Conservation (phyloP, 1,140 invertebrate genomes). For the Diabrotica undecimpunctata region DNA sequence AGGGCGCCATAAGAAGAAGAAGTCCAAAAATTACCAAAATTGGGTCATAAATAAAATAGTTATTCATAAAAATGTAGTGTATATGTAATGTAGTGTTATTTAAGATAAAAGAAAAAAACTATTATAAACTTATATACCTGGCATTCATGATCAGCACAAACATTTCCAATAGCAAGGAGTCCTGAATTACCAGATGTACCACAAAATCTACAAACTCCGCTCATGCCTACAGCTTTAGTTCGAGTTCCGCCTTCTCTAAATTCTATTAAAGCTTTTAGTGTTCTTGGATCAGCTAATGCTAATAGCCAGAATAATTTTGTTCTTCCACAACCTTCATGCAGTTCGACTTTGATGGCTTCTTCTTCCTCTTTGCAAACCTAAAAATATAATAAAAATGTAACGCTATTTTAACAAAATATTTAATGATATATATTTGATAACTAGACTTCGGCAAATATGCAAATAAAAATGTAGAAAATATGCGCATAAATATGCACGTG, state of each 20-base stretch:
- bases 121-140: conserved; percentile 55
- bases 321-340: conserved; percentile 93
- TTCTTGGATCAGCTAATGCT: conserved; percentile 86
- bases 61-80: too few relatives aligned
- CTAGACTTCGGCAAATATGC: too few relatives aligned
- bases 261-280: conserved; percentile 90
- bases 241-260: conserved; percentile 73
- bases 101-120: too few relatives aligned
- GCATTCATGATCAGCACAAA: conserved; percentile 92
- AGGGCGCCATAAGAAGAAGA: too few relatives aligned
- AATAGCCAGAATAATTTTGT: conserved; percentile 95
- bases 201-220: conserved; percentile 89
- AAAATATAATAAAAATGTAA: neutral
- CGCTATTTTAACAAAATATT: neutral
- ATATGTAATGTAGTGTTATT: too few relatives aligned
- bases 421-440: too few relatives aligned
- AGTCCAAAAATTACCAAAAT: too few relatives aligned
- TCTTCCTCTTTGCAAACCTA: conserved; percentile 92
- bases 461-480: too few relatives aligned
- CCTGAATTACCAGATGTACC: conserved; percentile 79
- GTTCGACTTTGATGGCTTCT: conserved; percentile 87
- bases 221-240: conserved; percentile 49
- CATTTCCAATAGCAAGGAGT: conserved; percentile 84
- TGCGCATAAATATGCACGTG: too few relatives aligned
- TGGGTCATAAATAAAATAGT: too few relatives aligned